Evolutionary conservation across 1,140 invertebrate genomes (phyloP).

Genomic region (Cardiocondyla obscurior): DNA sequence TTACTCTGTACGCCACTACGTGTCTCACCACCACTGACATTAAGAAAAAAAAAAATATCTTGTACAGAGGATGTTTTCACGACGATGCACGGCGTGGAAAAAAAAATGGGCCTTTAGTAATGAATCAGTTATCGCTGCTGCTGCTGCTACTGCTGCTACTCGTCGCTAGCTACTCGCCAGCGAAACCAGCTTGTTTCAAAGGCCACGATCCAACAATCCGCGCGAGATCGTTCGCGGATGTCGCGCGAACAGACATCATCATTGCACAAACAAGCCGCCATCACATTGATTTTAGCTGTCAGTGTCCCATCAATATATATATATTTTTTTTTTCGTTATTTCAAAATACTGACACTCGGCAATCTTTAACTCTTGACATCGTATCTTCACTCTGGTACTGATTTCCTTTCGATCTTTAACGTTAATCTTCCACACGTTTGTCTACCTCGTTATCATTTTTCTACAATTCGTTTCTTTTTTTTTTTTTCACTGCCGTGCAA

Average conservation of each 20-base stretch:
- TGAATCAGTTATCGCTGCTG: constrained; percentile 55
- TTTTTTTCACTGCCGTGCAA: neutral
- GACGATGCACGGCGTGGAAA: neutral
- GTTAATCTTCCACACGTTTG: neutral
- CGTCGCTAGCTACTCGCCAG: constrained; percentile 18
- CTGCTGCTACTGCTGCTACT: constrained; percentile 62
- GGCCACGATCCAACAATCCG: constrained; percentile 22
- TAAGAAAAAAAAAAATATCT: constrained; percentile 18
- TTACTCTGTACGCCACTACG: neutral
- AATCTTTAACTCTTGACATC: constrained; percentile 13
- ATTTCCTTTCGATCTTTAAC: neutral
- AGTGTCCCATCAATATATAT: neutral
- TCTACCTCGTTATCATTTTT: neutral
- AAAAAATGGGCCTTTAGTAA: constrained; percentile 18
- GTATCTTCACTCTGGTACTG: constrained; percentile 31
- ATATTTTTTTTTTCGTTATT: no score
- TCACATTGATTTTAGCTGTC: neutral
- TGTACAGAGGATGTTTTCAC: neutral
- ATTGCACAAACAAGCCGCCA: neutral
- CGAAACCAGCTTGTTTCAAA: constrained; percentile 25
- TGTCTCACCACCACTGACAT: neutral
- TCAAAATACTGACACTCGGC: neutral
- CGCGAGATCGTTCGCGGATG: neutral
- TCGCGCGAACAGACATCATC: neutral
- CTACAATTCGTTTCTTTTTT: no score